Conservation (phyloP, 2,888 invertebrate species). For the Yponomeuta plumbellus region DNA sequence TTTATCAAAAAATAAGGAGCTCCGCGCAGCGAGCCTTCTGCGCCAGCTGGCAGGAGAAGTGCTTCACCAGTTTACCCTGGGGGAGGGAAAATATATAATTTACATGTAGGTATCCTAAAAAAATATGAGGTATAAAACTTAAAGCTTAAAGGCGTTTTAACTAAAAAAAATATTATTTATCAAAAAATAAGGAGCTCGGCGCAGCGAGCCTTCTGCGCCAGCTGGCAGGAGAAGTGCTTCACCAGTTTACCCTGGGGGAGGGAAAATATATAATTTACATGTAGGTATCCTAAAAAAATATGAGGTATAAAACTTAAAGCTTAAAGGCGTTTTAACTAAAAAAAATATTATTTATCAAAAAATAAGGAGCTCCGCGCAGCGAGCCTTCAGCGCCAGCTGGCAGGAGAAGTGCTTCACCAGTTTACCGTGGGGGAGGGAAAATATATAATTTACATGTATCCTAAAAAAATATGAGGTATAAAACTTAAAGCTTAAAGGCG, state of each 20-base stretch:
- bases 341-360: no score
- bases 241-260: conserved; percentile 90
- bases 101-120: no score
- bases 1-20: no score
- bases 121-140: no score
- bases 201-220: conserved; percentile 89
- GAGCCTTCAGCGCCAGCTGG: conserved; percentile 90
- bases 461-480: no score
- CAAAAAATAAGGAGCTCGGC: no score
- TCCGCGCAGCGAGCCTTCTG: conserved; percentile 88
- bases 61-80: conserved; percentile 94
- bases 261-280: background rate
- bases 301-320: no score
- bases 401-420: conserved; percentile 94
- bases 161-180: no score
- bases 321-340: no score
- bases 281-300: no score
- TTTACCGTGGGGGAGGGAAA: conserved; percentile 82
- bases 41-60: conserved; percentile 93
- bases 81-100: conserved; percentile 27
- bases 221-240: conserved; percentile 93
- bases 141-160: no score
- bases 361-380: conserved; percentile 82
- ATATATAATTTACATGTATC: background rate
- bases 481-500: no score